Evolutionary conservation across 23 tunicate genomes (phyloP), one percentile per base, ranked within the genome.

Genomic region (Pegea sp.): DNA sequence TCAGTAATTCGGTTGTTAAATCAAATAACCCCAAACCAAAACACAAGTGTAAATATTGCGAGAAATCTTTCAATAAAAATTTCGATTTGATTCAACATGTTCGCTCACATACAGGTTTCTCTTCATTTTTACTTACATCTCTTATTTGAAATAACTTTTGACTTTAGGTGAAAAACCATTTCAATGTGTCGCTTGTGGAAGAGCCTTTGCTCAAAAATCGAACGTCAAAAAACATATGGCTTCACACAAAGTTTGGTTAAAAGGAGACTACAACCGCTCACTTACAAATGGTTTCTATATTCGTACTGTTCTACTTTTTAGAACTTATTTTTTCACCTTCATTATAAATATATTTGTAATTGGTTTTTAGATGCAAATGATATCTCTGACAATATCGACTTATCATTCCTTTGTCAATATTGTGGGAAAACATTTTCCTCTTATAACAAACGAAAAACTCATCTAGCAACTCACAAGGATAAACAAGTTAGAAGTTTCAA

Each of bases 101-200:
- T n/a, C n/a, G n/a, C n/a, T n/a, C n/a, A n/a, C n/a, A n/a, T n/a
- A n/a, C n/a, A n/a, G n/a, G n/a, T n/a, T n/a, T n/a, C n/a, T n/a
- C n/a, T n/a, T n/a, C n/a, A n/a, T n/a, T n/a, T n/a, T n/a, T n/a
- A n/a, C n/a, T n/a, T n/a, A n/a, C n/a, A n/a, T n/a, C n/a, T n/a
- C n/a, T n/a, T n/a, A n/a, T n/a, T n/a, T n/a, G n/a, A n/a, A n/a
- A n/a, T n/a, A n/a, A n/a, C n/a, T n/a, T n/a, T n/a, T n/a, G n/a
- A n/a, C n/a, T n/a, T n/a, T n/a, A 84, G 95, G 95, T 29, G 95
- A 84, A 44, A 84, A 73, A 42, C 95, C 95, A 29, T 84, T 73
- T 31, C 95, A 84, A 24, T 84, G 95, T 58, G 58, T 72, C 5
- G 81, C 68, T 5, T 84, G 95, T 53, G 95, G 95, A 11, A 49